These are phyloP conservation scores for Scaptodrosophila latifasciaeformis DNA, from an alignment of 2,888 invertebrate species.

Conservation along the genomic window DNA sequence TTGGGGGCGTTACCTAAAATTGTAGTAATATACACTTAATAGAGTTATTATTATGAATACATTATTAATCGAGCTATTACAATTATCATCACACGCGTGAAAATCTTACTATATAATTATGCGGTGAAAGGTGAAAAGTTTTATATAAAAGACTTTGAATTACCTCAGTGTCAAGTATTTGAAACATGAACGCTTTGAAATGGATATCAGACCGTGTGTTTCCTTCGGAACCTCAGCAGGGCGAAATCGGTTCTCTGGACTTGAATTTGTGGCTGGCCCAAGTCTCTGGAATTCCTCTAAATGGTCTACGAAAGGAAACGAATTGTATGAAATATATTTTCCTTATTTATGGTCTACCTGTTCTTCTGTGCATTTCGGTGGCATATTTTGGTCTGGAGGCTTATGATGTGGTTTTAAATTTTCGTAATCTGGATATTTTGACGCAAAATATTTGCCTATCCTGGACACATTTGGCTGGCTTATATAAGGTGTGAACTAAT, in stretches of 20 bases:
- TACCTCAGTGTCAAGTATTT: too few species aligned
- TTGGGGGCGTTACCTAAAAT: too few species aligned
- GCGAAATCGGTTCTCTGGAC: slow-evolving; percentile 25
- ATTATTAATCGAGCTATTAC: too few species aligned
- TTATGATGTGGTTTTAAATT: slow-evolving; percentile 17
- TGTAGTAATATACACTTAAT: too few species aligned
- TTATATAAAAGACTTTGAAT: too few species aligned
- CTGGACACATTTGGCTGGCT: slow-evolving; percentile 12
- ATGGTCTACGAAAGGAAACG: slow-evolving; percentile 1
- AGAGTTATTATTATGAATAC: too few species aligned
- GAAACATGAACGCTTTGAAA: slow-evolving; percentile 5
- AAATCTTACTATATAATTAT: too few species aligned
- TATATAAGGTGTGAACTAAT: slow-evolving; percentile 9
- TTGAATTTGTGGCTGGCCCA: slow-evolving; percentile 22
- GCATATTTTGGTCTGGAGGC: slow-evolving; percentile 19
- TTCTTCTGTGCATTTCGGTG: not conserved
- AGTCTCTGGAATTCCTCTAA: slow-evolving; percentile 18
- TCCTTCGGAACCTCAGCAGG: slow-evolving; percentile 1
- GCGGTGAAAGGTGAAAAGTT: too few species aligned
- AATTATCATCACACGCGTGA: too few species aligned
- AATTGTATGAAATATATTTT: not conserved
- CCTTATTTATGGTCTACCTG: not conserved
- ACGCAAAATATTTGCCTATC: slow-evolving; percentile 30
- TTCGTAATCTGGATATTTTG: slow-evolving; percentile 19
- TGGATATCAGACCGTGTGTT: not conserved